Conservation (phyloP, 2,888 invertebrate genomes). For the Eristalis arbustorum region DNA sequence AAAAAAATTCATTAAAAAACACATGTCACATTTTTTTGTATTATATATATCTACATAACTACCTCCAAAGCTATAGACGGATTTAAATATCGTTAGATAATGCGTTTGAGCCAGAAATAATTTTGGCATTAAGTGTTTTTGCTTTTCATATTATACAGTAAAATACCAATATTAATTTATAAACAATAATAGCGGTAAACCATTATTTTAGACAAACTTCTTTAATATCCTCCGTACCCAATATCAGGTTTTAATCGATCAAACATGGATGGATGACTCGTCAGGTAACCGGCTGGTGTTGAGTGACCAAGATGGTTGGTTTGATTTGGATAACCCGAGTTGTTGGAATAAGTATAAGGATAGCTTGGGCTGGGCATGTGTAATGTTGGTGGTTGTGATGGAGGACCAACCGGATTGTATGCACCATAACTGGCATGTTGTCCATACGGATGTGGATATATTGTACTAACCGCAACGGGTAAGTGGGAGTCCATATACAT, state of each 20-base stretch:
- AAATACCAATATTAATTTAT: not conserved
- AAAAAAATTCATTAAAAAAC: not conserved
- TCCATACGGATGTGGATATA: constrained; percentile 79
- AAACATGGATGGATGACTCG: constrained; percentile 80
- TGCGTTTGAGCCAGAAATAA: constrained; percentile 58
- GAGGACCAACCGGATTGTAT: constrained; percentile 75
- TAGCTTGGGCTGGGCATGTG: constrained; percentile 87
- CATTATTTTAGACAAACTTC: constrained; percentile 75
- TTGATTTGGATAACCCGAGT: constrained; percentile 67
- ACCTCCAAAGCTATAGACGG: constrained; percentile 48
- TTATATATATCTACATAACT: not conserved
- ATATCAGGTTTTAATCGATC: constrained; percentile 82
- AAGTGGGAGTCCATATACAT: constrained; percentile 81
- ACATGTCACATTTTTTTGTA: not conserved
- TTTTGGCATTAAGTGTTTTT: constrained; percentile 52
- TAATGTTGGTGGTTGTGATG: constrained; percentile 79
- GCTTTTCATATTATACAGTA: not conserved
- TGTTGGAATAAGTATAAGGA: constrained; percentile 81
- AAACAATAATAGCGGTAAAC: not conserved
- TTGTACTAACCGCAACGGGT: constrained; percentile 80
- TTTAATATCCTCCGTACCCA: constrained; percentile 81
- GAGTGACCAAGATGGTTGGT: constrained; percentile 47
- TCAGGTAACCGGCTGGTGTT: constrained; percentile 42
- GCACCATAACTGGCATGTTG: constrained; percentile 73
- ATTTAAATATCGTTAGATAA: constrained; percentile 50